Base-by-base conservation (phyloP, 1,140 invertebrate species). In the Drosophila navojoa region DNA sequence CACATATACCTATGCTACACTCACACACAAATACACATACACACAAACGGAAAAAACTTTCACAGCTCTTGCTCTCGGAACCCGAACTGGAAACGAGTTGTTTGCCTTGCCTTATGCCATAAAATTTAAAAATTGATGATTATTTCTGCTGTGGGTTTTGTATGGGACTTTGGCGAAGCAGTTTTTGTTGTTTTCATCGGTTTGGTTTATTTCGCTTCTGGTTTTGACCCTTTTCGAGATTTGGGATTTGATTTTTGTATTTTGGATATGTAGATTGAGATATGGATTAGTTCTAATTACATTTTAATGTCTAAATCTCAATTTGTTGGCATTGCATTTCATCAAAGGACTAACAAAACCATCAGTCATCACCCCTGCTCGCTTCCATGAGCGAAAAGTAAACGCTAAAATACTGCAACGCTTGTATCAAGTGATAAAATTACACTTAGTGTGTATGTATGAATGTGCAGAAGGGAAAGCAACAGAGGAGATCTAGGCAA, bases 61-160 rank as follows among this genome's bases (percentile, higher is more conserved):
- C 7, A 13, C 22, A 45, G 25, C 13, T 50, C 19, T 25, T 27
- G 22, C 13, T n/a, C n/a, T 25, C 40, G 9, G 29, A 58, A 11
- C 29, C 38, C 16, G 32, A 27, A 15, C 25, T 35, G n/a, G 15
- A 35, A 53, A 53, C 50, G 15, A 53, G 27, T 35, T 9, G 50
- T n/a, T 53, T 53, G 27, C 29, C 4, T 32, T 16, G 32, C 16
- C 38, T 10, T 77, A 53, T 80, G 71, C 77, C 60, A 71, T 80
- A 76, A 76, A 79, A 80, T 80, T 80, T 80, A 80, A 80, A 80
- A 80, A 80, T 80, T 80, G 57, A 80, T 80, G 77, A 79, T 59
- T 45, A 76, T 76, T 76, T 73, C 57, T 50, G 57, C 50, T 71
- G 60, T 50, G 71, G 66, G 55, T 52, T 79, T 64, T 66, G 50